A percentile compares a stretch with the other conserved stretches of the same genome.
phyloP scores from a whole-genome alignment of 1,140 invertebrate species.

The Lanistes nyassanus region DNA sequence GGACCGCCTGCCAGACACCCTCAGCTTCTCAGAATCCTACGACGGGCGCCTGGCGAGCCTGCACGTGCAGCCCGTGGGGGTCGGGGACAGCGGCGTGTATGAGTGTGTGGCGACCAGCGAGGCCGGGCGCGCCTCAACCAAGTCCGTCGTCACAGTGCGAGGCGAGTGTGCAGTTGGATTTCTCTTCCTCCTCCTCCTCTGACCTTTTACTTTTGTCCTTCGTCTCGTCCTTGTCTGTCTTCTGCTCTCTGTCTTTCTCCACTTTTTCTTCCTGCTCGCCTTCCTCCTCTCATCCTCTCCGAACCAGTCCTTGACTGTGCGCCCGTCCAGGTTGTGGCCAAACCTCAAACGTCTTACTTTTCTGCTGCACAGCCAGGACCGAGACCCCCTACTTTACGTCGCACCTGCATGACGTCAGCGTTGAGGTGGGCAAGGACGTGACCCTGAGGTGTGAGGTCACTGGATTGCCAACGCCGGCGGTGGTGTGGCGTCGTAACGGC shows the following conservation, averaged over 20 bases:
- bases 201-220: not conserved
- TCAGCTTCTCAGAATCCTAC: conserved; percentile 31
- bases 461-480: conserved; percentile 45
- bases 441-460: conserved; percentile 44
- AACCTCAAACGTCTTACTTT: too few species aligned
- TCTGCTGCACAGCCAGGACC: conserved; percentile 45
- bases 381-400: conserved; percentile 35
- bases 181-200: too few species aligned
- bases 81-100: conserved; percentile 47
- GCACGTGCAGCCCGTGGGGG: conserved; percentile 34
- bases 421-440: conserved; percentile 36
- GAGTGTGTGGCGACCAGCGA: conserved; percentile 48
- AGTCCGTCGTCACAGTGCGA: conserved; percentile 48
- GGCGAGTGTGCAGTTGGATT: conserved; percentile 29
- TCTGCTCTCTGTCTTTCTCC: not conserved
- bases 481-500: conserved; percentile 56
- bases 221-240: not conserved
- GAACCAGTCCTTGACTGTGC: too few species aligned
- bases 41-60: conserved; percentile 49
- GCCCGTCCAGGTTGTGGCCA: too few species aligned
- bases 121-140: conserved; percentile 43
- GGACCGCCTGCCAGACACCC: conserved; percentile 21
- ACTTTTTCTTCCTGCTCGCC: not conserved
- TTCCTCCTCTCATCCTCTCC: not conserved
- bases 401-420: conserved; percentile 38